phyloP scores from a whole-genome alignment of 2,888 invertebrate genomes.

The Polietes domitor region DNA sequence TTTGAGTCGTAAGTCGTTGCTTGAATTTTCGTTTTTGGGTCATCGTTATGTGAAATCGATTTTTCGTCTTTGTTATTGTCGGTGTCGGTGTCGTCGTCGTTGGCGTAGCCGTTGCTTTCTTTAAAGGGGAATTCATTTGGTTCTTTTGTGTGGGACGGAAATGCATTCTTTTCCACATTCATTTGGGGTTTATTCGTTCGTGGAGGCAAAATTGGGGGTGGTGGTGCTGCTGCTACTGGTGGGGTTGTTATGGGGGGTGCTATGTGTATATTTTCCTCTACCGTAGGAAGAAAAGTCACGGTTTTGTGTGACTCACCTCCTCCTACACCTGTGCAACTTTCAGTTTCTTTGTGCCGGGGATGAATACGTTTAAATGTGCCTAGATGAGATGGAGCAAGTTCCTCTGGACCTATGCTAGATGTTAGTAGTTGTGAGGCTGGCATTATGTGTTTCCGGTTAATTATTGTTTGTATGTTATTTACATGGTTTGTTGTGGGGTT shows the following conservation, averaged over 20 bases:
- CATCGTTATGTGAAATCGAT: conserved; percentile 72
- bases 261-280: not conserved
- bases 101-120: conserved; percentile 49
- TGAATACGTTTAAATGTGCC: not conserved
- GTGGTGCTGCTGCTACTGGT: not conserved
- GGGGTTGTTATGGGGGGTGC: not conserved
- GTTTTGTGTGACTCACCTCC: not conserved
- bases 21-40: conserved; percentile 71
- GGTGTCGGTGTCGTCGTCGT: conserved; percentile 63
- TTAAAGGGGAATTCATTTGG: conserved; percentile 20
- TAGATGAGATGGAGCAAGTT: not conserved
- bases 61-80: conserved; percentile 59
- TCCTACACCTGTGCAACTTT: conserved; percentile 48
- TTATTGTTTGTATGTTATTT: conserved; percentile 60
- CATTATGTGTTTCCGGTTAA: conserved; percentile 19
- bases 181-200: conserved; percentile 37
- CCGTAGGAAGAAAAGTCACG: not conserved
- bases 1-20: conserved; percentile 57
- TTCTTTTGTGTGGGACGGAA: conserved; percentile 58
- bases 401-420: conserved; percentile 2
- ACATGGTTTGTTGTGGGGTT: conserved; percentile 57
- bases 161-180: conserved; percentile 56
- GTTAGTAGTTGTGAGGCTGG: not conserved
- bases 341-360: conserved; percentile 53
- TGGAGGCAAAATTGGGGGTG: conserved; percentile 50